phyloP scores from a whole-genome alignment of 2,888 invertebrate species.

The Ochropleura plecta region DNA sequence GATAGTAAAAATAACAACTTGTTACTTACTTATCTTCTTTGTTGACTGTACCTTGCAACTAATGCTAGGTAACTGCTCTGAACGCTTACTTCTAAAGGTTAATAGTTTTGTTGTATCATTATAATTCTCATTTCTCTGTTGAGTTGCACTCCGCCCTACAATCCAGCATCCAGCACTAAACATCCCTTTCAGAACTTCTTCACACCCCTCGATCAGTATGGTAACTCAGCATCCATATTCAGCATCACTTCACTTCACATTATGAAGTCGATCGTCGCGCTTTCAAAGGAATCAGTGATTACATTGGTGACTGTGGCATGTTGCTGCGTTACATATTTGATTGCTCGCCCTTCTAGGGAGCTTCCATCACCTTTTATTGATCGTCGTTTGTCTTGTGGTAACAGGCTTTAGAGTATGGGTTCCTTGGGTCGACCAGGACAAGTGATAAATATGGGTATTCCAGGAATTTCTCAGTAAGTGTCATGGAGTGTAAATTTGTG shows the following conservation, averaged over 20 bases:
- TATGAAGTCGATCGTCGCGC: conserved; percentile 52
- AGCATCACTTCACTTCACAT: conserved; percentile 30
- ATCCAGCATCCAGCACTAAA: background rate
- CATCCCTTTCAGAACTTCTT: background rate
- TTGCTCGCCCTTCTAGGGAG: conserved; percentile 13
- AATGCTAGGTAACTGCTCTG: too few relatives aligned
- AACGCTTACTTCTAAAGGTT: too few relatives aligned
- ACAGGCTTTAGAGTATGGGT: background rate
- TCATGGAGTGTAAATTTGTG: background rate
- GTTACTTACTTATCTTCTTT: too few relatives aligned
- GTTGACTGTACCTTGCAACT: too few relatives aligned
- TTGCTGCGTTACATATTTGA: conserved; percentile 47
- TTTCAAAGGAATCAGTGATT: conserved; percentile 55
- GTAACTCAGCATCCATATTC: conserved; percentile 55
- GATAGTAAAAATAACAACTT: too few relatives aligned
- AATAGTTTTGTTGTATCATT: too few relatives aligned
- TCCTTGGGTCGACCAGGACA: background rate
- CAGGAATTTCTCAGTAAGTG: background rate
- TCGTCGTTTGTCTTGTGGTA: background rate
- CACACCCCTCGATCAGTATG: conserved; percentile 15
- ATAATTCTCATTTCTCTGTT: too few relatives aligned
- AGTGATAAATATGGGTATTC: background rate
- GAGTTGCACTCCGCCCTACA: background rate
- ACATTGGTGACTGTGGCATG: conserved; percentile 27
- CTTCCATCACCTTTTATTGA: background rate